Percentiles rank a stretch among this genome's conserved stretches.
Conservation (phyloP, 2,797 vertebrate species). For the Taeniopygia guttata region DNA sequence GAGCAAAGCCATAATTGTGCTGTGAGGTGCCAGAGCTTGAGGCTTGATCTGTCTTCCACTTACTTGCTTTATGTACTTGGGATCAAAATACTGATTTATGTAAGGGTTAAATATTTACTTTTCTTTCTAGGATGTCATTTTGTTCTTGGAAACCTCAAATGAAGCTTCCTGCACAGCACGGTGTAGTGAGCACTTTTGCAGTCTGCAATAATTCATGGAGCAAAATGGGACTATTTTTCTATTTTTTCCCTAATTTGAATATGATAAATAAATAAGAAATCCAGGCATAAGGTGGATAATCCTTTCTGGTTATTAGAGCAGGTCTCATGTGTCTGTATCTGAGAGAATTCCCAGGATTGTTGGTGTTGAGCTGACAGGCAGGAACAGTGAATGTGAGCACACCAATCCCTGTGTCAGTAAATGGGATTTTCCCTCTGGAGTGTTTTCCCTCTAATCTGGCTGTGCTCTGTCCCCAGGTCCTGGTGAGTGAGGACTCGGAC, state of each 20-base stretch:
- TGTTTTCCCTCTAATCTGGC: neutral
- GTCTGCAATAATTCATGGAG: neutral
- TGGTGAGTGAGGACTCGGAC: constrained; percentile 95
- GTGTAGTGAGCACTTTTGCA: neutral
- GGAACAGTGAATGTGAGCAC: rapidly evolving
- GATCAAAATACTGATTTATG: neutral
- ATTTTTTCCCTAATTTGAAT: neutral
- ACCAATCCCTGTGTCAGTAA: neutral
- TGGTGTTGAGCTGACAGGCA: neutral
- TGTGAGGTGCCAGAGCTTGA: neutral
- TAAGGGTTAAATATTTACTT: neutral
- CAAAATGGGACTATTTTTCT: neutral
- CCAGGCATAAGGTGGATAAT: neutral
- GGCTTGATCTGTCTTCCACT: neutral
- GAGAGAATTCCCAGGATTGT: neutral
- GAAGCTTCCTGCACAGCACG: neutral
- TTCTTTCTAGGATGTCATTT: neutral
- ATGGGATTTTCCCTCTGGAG: neutral
- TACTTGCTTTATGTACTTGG: neutral
- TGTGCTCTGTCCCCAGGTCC: constrained; percentile 78
- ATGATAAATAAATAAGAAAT: neutral
- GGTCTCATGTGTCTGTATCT: rapidly evolving
- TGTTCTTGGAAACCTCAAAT: rapidly evolving
- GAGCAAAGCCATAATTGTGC: constrained; percentile 55
- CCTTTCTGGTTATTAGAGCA: neutral